Base-by-base conservation (phyloP, 2,797 vertebrate species). In the Danio kyathit region DNA sequence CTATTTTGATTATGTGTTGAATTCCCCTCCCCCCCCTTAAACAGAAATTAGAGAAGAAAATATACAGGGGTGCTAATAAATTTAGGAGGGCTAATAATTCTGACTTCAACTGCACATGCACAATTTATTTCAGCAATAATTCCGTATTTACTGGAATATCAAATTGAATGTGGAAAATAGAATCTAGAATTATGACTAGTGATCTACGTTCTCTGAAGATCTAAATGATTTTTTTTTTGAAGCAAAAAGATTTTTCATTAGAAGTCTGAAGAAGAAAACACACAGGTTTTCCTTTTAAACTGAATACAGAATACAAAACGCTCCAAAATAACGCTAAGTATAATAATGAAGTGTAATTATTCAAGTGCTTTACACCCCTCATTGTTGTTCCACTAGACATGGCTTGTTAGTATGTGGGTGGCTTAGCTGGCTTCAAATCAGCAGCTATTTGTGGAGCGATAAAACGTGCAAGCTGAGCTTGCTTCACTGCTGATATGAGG, bases 351-450 rank as follows among this genome's bases (percentile, higher is more conserved):
- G 38, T 56, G 43, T 43, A 19, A 71, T 57, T 74, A 4, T 56
- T 74, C 43, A 49, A 40, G 43, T 61, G 21, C 43, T 61, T 40
- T 49, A 61, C 21, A 60, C 56, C 72, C 44, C 43, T 60, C 43
- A 14, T 38, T 60, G 43, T 49, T 74, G 13, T 61, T 79, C 16
- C 46, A 61, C n/a, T 51, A 78, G 64, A 60, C 17, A 52, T 60
- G 17, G 43, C 16, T 61, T 29, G 43, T 79, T 61, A 71, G 46
- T 51, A 67, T 69, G 76, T 71, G 56, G 66, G 57, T 44, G 66
- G 66, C 38, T 72, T 13, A 44, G 40, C 66, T 71, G 66, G 66
- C 76, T 51, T 70, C 65, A 79, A 54, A 79, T 79, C 76, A 70
- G 76, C 65, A 79, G 54, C 56, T 70, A 59, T 69, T 76, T 76